Percentiles rank a stretch among this genome's conserved stretches.
Evolutionary conservation across 2,888 invertebrate species (phyloP).

Genomic region (Germaria angustata): DNA sequence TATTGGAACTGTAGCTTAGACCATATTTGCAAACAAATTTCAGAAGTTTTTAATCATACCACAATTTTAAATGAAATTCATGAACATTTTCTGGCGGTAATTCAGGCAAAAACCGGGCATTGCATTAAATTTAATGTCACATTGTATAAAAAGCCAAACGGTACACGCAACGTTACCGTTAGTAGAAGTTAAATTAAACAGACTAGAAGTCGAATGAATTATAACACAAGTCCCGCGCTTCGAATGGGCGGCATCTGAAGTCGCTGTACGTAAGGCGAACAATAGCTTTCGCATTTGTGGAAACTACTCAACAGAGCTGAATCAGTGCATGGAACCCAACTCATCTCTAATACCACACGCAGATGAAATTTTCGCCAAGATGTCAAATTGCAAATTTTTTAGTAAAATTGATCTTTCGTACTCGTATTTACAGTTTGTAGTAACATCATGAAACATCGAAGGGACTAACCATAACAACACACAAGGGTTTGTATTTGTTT

Average conservation of each 20-base stretch:
- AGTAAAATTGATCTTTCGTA: too few species aligned
- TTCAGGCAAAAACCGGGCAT: conserved; percentile 7
- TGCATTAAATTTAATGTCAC: conserved; percentile 36
- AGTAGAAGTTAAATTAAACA: conserved; percentile 23
- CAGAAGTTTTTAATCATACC: background rate
- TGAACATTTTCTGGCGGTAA: background rate
- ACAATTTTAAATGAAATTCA: background rate
- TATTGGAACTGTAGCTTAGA: conserved; percentile 8
- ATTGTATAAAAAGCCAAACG: conserved; percentile 19
- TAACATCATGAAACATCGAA: too few species aligned
- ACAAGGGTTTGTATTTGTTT: too few species aligned
- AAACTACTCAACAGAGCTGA: too few species aligned
- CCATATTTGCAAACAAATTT: background rate
- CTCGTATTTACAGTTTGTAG: too few species aligned
- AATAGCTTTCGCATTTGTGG: too few species aligned
- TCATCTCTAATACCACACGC: too few species aligned
- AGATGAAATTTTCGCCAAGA: too few species aligned
- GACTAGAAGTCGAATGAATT: too few species aligned
- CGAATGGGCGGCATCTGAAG: conserved; percentile 34
- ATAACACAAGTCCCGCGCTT: conserved; percentile 34
- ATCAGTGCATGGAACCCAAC: too few species aligned
- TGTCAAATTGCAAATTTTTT: too few species aligned
- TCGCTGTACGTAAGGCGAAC: conserved; percentile 19
- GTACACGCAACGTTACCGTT: conserved; percentile 15
- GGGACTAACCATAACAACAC: too few species aligned